A percentile compares a stretch with the other conserved stretches of the same genome.
phyloP scores from a whole-genome alignment of 2,113 vertebrate genomes.

The Peromyscus leucopus region DNA sequence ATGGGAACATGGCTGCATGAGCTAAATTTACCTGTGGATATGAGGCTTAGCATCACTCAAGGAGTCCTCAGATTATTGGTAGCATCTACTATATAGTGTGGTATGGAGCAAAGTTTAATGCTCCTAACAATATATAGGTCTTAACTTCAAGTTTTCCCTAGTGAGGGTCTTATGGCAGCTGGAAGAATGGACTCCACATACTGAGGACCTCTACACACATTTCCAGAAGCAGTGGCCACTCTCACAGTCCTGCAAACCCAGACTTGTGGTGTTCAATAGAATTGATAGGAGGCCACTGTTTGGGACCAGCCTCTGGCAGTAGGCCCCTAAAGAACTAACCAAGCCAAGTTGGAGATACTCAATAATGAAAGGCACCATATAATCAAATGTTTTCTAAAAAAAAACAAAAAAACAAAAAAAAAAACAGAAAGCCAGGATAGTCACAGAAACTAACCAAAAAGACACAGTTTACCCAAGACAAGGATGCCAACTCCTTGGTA shows the following conservation, averaged over 20 bases:
- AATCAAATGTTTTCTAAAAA: neutral
- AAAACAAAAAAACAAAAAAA: too few relatives aligned
- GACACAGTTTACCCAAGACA: too few relatives aligned
- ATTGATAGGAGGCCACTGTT: neutral
- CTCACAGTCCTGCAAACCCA: neutral
- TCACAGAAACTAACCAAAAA: neutral
- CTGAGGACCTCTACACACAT: neutral
- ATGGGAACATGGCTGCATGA: neutral
- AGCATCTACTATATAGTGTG: neutral
- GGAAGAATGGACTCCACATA: neutral
- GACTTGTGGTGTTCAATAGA: neutral
- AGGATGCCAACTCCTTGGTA: neutral
- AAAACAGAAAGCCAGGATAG: neutral
- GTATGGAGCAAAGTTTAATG: neutral
- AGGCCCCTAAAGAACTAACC: neutral
- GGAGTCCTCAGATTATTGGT: neutral
- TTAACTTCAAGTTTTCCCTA: neutral
- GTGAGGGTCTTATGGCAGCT: neutral
- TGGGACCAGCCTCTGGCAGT: neutral
- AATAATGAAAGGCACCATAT: neutral
- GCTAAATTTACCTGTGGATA: neutral
- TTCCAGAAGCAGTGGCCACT: neutral
- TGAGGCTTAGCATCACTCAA: neutral
- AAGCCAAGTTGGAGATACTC: neutral
- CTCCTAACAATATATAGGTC: neutral